Conservation (phyloP, 2,113 vertebrate species). For the Tupaia tana region DNA sequence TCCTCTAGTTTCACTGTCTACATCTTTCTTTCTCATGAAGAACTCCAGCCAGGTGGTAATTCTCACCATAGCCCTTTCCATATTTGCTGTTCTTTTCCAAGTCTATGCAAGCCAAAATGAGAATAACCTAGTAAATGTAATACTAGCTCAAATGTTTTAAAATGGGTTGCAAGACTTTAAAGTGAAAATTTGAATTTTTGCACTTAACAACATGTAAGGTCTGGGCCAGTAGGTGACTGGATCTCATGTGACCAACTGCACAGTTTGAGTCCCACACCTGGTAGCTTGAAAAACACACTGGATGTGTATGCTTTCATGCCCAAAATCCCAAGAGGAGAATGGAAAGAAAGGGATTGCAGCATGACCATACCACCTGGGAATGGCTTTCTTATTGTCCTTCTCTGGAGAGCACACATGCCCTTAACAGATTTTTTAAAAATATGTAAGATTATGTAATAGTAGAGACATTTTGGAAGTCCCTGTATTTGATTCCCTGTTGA, state of each 20-base stretch:
- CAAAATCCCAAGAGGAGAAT: no score
- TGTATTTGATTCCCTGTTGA: background rate
- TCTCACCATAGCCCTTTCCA: background rate
- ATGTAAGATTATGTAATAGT: background rate
- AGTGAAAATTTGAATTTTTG: slow-evolving; percentile 35
- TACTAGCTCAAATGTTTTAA: background rate
- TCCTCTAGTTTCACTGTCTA: background rate
- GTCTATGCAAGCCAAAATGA: background rate
- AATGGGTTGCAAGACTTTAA: background rate
- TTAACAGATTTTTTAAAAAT: background rate
- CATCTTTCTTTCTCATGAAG: background rate
- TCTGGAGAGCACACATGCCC: no score
- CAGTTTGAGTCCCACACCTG: no score
- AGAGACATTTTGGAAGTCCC: background rate
- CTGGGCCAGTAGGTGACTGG: no score
- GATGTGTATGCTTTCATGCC: no score
- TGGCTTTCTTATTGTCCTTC: no score
- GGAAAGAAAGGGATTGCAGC: no score
- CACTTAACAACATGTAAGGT: background rate
- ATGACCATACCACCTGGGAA: no score
- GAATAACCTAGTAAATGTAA: background rate
- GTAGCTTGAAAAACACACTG: no score
- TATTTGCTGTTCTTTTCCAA: background rate
- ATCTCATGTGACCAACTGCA: no score
- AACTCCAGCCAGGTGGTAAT: background rate